Evolutionary conservation across 2,113 vertebrate genomes (phyloP).

Genomic region (Plecturocebus donacophilus): DNA sequence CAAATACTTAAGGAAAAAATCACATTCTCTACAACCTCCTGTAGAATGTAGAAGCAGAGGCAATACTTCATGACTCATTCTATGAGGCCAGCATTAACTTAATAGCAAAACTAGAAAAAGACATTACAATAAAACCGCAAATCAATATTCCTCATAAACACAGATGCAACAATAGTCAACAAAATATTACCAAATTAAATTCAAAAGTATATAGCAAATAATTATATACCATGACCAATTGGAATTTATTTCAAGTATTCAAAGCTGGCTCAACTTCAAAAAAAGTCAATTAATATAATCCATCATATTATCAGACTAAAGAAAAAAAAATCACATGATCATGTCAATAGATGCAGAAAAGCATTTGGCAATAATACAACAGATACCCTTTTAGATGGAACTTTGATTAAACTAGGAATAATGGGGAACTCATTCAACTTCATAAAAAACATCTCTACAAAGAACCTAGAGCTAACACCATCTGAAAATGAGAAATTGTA

Average conservation of each 20-base stretch:
- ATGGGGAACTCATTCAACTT: neutral
- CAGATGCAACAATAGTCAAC: neutral
- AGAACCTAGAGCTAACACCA: neutral
- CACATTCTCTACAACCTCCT: neutral
- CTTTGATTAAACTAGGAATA: neutral
- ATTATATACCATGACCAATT: neutral
- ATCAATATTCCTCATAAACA: no score
- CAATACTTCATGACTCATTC: neutral
- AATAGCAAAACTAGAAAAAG: neutral
- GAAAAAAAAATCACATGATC: neutral
- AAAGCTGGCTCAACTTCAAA: neutral
- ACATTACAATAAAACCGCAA: no score
- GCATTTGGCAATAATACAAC: no score
- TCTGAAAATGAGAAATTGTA: neutral
- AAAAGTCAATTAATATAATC: neutral
- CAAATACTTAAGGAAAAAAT: neutral
- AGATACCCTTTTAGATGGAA: neutral
- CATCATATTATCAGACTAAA: neutral
- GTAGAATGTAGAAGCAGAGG: neutral
- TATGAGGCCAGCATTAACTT: neutral
- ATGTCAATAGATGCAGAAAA: neutral
- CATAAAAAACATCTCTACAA: neutral
- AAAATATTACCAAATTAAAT: neutral
- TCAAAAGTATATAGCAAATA: neutral
- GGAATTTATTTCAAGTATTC: neutral